phyloP scores from a whole-genome alignment of 1,140 invertebrate species.

The Ceratina calcarata region DNA sequence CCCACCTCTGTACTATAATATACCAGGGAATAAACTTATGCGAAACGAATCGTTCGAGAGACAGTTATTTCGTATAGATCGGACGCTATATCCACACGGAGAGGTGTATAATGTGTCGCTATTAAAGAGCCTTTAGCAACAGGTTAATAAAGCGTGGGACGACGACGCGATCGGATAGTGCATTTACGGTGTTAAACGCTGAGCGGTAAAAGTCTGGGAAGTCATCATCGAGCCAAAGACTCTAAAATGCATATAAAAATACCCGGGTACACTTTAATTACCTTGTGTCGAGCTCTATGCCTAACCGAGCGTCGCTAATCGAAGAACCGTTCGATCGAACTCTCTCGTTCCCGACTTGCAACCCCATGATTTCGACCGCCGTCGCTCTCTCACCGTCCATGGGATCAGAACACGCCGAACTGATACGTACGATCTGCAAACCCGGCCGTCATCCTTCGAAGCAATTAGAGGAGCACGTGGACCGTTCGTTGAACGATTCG shows the following conservation, averaged over 20 bases:
- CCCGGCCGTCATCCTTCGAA: constrained; percentile 7
- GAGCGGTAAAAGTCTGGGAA: neutral
- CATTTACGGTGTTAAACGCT: neutral
- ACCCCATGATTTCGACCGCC: neutral
- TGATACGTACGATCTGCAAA: neutral
- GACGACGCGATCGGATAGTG: neutral
- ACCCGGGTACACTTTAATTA: neutral
- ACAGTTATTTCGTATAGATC: neutral
- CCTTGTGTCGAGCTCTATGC: neutral
- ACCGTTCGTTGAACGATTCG: constrained; percentile 2
- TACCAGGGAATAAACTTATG: neutral
- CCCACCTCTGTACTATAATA: neutral
- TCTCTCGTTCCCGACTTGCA: neutral
- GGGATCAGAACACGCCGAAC: neutral
- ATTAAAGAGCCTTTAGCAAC: constrained; percentile 14
- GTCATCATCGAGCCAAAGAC: neutral
- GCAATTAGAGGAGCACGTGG: constrained; percentile 15
- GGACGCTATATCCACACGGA: neutral
- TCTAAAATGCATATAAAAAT: too few relatives aligned
- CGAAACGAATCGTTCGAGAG: neutral
- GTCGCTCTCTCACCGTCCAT: constrained; percentile 12
- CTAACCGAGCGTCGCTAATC: neutral
- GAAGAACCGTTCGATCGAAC: neutral
- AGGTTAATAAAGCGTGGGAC: constrained; percentile 19
- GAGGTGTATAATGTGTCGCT: neutral